These are phyloP conservation scores for Fistularia commersonii DNA, from an alignment of 2,797 vertebrate species.

Conservation along the genomic window DNA sequence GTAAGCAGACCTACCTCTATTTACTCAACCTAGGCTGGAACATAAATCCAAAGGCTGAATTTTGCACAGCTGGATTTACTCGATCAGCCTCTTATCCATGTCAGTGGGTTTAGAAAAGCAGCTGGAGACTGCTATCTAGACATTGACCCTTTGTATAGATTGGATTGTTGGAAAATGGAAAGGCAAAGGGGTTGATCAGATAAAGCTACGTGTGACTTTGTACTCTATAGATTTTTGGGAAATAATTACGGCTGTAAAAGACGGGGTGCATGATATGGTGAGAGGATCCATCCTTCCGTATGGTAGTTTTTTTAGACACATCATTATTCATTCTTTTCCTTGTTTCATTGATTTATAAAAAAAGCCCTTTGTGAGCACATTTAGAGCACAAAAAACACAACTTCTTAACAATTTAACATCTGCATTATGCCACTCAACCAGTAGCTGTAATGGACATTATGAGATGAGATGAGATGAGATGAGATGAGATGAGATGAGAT, in stretches of 20 bases:
- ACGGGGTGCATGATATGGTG: constrained; percentile 6
- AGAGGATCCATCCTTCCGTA: not conserved
- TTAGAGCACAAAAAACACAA: too few species aligned
- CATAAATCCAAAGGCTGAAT: not conserved
- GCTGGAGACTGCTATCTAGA: constrained; percentile 21
- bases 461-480: too few species aligned
- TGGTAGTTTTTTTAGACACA: too few species aligned
- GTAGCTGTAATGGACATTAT: too few species aligned
- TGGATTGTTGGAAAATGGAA: constrained; percentile 22
- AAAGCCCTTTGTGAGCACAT: too few species aligned
- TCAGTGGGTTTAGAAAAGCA: constrained; percentile 9
- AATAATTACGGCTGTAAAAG: constrained; percentile 35
- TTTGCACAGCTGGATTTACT: not conserved
- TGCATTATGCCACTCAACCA: too few species aligned
- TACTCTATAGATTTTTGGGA: constrained; percentile 33
- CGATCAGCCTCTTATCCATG: constrained; percentile 19
- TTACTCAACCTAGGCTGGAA: too few species aligned
- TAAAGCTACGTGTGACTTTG: constrained; percentile 28
- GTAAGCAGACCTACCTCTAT: too few species aligned
- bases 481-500: too few species aligned
- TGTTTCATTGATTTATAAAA: too few species aligned
- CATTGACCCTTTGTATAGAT: constrained; percentile 33
- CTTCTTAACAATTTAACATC: too few species aligned
- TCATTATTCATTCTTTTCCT: not conserved
- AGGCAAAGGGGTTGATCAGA: constrained; percentile 43